Evolutionary conservation across 1,140 invertebrate species (phyloP).

Genomic region (Rhopalosiphum padi): DNA sequence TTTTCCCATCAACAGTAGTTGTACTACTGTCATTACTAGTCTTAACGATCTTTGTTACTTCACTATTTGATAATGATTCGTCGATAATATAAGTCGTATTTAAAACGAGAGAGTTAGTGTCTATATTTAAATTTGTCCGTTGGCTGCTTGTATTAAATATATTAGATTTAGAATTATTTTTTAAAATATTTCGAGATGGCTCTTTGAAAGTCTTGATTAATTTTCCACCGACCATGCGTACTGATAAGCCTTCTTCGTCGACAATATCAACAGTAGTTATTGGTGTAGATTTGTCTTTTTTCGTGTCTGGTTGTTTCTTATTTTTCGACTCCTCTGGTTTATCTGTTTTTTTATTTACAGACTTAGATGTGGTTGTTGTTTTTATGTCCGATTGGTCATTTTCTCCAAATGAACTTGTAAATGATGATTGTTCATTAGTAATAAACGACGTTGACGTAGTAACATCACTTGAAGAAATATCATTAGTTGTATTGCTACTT

Average conservation of each 20-base stretch:
- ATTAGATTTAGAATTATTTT: neutral
- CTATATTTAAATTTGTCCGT: neutral
- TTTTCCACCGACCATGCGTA: conserved; percentile 60
- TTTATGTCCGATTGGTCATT: neutral
- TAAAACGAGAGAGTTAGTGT: neutral
- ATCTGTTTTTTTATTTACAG: neutral
- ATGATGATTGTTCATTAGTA: conserved; percentile 1
- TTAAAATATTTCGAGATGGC: neutral
- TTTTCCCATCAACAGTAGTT: neutral
- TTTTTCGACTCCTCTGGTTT: neutral
- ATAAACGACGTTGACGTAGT: neutral
- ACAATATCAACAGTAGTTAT: conserved; percentile 24
- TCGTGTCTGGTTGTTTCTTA: neutral
- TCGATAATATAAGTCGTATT: conserved; percentile 33
- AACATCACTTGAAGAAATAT: conserved; percentile 9
- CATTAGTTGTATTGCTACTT: neutral
- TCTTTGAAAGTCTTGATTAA: conserved; percentile 55
- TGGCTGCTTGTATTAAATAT: neutral
- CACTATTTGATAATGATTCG: conserved; percentile 1
- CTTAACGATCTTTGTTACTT: neutral
- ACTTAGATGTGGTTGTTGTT: neutral
- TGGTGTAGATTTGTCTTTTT: neutral
- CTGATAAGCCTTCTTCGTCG: conserved; percentile 22
- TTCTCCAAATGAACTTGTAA: neutral
- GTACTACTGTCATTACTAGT: neutral